These are phyloP conservation scores for Sternotherus odoratus DNA, from an alignment of 2,797 vertebrate species.

Conservation along the genomic window DNA sequence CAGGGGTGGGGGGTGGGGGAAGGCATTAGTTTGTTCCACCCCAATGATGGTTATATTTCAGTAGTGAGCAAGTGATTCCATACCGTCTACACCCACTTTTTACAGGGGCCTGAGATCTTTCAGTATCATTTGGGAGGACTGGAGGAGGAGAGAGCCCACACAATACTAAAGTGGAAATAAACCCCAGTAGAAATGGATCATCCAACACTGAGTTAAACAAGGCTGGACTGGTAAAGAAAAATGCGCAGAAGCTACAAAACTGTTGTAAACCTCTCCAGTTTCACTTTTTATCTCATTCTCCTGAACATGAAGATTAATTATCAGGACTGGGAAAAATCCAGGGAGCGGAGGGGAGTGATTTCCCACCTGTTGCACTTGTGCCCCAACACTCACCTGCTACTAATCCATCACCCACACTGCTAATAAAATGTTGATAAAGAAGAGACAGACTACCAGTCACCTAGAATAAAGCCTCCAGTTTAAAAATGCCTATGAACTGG, in stretches of 20 bases:
- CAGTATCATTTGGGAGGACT: accelerated
- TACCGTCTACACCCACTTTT: neutral
- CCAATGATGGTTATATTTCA: neutral
- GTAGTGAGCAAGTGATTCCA: neutral
- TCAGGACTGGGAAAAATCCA: neutral
- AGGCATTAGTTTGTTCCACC: too few relatives aligned
- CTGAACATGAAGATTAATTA: slow-evolving; percentile 12
- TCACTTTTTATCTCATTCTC: neutral
- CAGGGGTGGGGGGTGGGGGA: accelerated
- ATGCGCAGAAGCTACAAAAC: neutral
- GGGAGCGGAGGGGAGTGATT: neutral
- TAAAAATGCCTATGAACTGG: neutral
- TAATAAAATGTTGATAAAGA: neutral
- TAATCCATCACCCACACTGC: neutral
- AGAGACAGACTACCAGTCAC: neutral
- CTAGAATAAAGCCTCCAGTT: neutral
- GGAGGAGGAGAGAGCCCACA: accelerated
- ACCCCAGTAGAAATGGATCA: neutral
- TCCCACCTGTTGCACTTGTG: neutral
- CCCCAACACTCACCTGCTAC: neutral
- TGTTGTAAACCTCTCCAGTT: neutral
- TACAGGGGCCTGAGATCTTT: neutral
- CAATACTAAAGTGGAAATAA: neutral
- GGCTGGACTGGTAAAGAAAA: neutral
- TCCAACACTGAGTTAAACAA: neutral